Base-by-base conservation (phyloP, 2,113 vertebrate species). In the Grallaria varia region DNA sequence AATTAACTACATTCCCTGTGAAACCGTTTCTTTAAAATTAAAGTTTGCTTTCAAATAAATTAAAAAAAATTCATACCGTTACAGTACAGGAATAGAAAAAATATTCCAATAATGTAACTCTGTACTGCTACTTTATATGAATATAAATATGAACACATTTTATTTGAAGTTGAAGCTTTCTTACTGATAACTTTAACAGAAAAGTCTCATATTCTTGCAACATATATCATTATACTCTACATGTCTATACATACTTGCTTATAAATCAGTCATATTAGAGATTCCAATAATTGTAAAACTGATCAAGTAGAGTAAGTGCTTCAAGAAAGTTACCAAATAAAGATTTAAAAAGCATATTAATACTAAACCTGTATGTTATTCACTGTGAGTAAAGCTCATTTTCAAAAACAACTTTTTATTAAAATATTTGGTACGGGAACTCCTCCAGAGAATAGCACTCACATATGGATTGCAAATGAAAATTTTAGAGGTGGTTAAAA, bases 231-330 rank as follows among this genome's bases (percentile, higher is more conserved):
- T 72, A 25, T 31, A 33, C 7, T 28, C 8, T 25, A n/a, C 1
- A 0, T n/a, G 6, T 53, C 12, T 55, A 33, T 8, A n/a, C 1
- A 37, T 14, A 39, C 0, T 1, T 42, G 21, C 21, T 18, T 55
- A 47, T 64, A 50, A 76, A 82, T 12, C 30, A 45, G 27, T 40
- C 8, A 50, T n/a, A 35, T 4, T 55, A 71, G 6, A 3, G 27
- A 79, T 47, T 78, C 9, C 25, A 75, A 12, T 20, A 42, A 75
- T 8, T 67, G 12, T 52, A 80, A 87, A 84, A 87, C 5, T 75
- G 44, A 78, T 44, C 15, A 50, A 27, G 84, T 5, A 39, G 4
- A 35, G 2, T 30, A 37, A n/a, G 7, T 33, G 10, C 56, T 52
- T 84, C 33, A 78, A 93, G 14, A 35, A 74, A 69, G 12, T 42